Conservation (phyloP, 2,888 invertebrate species). For the Yponomeuta malinellus region DNA sequence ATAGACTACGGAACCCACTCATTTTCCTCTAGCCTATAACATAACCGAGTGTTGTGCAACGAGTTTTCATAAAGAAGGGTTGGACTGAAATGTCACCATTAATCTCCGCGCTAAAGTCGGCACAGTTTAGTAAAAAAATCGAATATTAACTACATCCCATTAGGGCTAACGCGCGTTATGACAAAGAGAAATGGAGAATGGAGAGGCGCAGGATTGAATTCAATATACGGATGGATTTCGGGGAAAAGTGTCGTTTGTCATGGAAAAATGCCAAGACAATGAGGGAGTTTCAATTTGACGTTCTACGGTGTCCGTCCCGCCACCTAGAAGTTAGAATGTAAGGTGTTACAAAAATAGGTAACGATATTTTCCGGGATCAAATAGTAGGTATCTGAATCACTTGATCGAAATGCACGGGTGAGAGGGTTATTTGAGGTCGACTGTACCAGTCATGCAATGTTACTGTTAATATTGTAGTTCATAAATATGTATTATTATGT, state of each 20-base stretch:
- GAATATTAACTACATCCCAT: constrained; percentile 44
- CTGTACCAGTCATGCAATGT: no score
- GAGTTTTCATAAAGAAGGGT: constrained; percentile 14
- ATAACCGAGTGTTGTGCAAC: neutral
- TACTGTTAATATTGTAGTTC: no score
- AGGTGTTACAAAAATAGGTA: no score
- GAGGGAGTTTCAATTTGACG: neutral
- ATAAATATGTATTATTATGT: no score
- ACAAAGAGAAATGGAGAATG: constrained; percentile 18
- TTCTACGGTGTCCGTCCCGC: neutral
- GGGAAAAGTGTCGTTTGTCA: constrained; percentile 18
- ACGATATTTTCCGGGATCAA: no score
- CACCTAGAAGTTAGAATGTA: no score
- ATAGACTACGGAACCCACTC: neutral
- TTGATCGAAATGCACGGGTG: no score
- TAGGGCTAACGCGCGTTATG: constrained; percentile 24
- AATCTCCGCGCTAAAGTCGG: constrained; percentile 27
- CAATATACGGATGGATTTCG: neutral
- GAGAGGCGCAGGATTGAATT: neutral
- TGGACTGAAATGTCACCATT: constrained; percentile 19
- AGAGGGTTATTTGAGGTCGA: no score
- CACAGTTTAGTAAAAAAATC: constrained; percentile 52
- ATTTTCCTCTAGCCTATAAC: neutral
- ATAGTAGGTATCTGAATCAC: no score
- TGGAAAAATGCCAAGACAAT: neutral